These are phyloP conservation scores for Gyps fulvus DNA, from an alignment of 2,113 vertebrate genomes.

Conservation along the genomic window DNA sequence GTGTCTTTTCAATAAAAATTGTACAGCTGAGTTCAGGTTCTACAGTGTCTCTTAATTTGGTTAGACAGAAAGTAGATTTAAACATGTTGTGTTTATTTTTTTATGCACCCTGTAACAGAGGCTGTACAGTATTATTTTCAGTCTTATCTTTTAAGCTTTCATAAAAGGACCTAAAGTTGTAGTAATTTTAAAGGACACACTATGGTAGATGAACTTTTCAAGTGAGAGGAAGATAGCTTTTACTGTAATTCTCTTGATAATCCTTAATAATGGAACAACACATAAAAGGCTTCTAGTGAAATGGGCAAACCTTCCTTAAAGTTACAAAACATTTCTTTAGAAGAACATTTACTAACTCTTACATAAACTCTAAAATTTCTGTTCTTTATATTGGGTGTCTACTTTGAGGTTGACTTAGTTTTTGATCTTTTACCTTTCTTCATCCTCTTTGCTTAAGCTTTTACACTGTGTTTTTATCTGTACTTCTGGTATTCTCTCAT, in stretches of 20 bases:
- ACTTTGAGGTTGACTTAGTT: conserved; percentile 68
- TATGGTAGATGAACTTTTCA: conserved; percentile 25
- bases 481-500: conserved; percentile 66
- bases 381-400: conserved; percentile 55
- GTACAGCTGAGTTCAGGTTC: background rate
- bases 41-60: background rate
- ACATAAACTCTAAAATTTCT: conserved; percentile 44
- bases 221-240: conserved; percentile 6
- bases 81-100: background rate
- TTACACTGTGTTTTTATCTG: conserved; percentile 67
- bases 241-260: background rate
- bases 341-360: conserved; percentile 63
- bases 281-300: conserved; percentile 47
- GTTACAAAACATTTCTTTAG: conserved; percentile 51
- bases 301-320: conserved; percentile 27
- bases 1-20: background rate
- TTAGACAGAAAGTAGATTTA: background rate
- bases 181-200: conserved; percentile 25
- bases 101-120: background rate
- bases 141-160: background rate
- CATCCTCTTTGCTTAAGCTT: conserved; percentile 68
- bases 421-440: conserved; percentile 76
- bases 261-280: background rate
- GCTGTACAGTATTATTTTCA: background rate
- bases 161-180: conserved; percentile 29